Conservation (phyloP, 2,113 vertebrate species). For the Tragelaphus imberbis region DNA sequence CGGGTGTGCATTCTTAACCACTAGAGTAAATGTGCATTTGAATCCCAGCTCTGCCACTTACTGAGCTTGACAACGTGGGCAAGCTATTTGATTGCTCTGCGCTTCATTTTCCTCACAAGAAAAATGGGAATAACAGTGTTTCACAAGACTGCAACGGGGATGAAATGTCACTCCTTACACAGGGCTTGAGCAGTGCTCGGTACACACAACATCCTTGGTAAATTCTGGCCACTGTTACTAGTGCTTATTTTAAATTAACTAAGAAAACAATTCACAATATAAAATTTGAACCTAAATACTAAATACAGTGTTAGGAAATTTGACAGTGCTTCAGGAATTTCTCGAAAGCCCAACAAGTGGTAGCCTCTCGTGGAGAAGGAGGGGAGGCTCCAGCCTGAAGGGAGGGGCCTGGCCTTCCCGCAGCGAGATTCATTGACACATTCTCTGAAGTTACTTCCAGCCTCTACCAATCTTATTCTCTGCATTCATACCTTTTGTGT, state of each 20-base stretch:
- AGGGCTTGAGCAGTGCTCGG: background rate
- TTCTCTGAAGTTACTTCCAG: background rate
- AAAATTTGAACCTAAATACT: background rate
- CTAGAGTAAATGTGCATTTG: background rate
- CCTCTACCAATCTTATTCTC: background rate
- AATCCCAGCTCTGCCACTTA: background rate
- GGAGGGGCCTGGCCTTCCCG: background rate
- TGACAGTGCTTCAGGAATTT: background rate
- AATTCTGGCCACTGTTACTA: background rate
- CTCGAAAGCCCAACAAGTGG: background rate
- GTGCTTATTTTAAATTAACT: background rate
- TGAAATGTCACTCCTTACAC: background rate
- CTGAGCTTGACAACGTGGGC: background rate
- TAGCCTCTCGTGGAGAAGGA: background rate
- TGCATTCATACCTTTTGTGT: background rate
- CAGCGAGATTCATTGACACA: fast-evolving
- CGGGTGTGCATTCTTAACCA: background rate
- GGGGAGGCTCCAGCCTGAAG: background rate
- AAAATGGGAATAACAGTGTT: background rate
- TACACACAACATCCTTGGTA: background rate
- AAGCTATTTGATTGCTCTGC: background rate
- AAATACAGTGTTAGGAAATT: background rate
- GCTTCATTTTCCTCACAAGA: background rate
- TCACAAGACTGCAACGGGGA: background rate
- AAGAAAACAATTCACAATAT: background rate